A percentile compares a stretch with the other conserved stretches of the same genome.
phyloP scores from a whole-genome alignment of 1,140 invertebrate species.

The Coenobita brevimanus region DNA sequence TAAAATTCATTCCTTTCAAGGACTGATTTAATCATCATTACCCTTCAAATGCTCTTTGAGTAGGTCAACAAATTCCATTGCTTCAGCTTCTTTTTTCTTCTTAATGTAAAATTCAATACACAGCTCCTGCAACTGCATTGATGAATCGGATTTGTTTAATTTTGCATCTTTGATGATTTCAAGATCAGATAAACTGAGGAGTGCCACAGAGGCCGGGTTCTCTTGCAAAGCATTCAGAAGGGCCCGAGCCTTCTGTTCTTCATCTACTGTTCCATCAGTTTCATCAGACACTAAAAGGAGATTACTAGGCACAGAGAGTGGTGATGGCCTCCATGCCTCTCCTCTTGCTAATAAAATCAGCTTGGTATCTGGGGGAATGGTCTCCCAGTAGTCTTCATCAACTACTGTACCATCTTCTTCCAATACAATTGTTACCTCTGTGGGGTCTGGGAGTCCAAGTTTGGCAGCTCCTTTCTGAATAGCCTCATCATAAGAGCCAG shows the following conservation, averaged over 20 bases:
- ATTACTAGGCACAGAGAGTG: constrained; percentile 49
- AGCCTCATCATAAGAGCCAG: constrained; percentile 41
- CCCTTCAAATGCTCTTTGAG: constrained; percentile 55
- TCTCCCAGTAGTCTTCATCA: constrained; percentile 64
- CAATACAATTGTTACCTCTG: constrained; percentile 44
- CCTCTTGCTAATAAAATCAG: constrained; percentile 42
- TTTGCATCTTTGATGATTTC: constrained; percentile 62
- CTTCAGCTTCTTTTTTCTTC: constrained; percentile 65
- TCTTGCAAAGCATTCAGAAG: constrained; percentile 40
- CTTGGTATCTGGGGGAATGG: constrained; percentile 41
- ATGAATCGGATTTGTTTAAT: constrained; percentile 33
- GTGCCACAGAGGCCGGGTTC: constrained; percentile 56
- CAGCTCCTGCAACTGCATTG: constrained; percentile 48
- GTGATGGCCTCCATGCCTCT: constrained; percentile 53
- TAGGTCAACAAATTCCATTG: constrained; percentile 57
- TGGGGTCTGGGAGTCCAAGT: constrained; percentile 27
- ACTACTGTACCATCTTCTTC: constrained; percentile 62
- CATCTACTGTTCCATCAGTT: constrained; percentile 37
- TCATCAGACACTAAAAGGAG: constrained; percentile 42
- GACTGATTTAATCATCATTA: constrained; percentile 45
- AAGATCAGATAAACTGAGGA: constrained; percentile 52
- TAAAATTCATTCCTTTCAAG: no score
- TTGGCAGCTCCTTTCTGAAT: constrained; percentile 52
- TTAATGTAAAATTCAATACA: constrained; percentile 64
- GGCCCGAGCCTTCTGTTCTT: constrained; percentile 21